Conservation (phyloP, 2,888 invertebrate genomes). For the Acanthococcus lagerstroemiae region DNA sequence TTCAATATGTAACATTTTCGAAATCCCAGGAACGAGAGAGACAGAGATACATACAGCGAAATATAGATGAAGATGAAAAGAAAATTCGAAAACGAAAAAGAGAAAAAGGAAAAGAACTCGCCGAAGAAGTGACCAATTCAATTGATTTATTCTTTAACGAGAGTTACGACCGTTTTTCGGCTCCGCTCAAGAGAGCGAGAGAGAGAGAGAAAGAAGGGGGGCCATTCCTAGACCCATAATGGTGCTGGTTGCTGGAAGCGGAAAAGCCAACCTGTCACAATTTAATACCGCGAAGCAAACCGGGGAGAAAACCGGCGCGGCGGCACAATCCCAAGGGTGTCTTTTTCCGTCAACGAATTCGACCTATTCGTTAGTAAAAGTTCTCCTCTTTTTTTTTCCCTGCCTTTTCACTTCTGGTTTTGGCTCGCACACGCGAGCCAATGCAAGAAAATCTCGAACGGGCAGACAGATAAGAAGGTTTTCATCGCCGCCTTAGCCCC, state of each 20-base stretch:
- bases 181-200: neutral
- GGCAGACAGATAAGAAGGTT: no score
- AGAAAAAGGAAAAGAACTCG: neutral
- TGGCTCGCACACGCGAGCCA: no score
- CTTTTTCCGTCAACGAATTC: conserved; percentile 24
- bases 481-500: no score
- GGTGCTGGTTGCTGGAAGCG: conserved; percentile 9
- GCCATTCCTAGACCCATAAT: conserved; percentile 8
- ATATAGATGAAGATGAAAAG: conserved; percentile 3
- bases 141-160: conserved; percentile 21
- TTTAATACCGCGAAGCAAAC: conserved; percentile 25
- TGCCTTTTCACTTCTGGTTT: neutral
- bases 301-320: conserved; percentile 8
- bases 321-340: conserved; percentile 22
- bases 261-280: conserved; percentile 28
- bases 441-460: no score
- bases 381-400: neutral
- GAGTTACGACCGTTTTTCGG: conserved; percentile 21
- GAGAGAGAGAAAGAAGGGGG: conserved; percentile 5
- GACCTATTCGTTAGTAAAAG: conserved; percentile 1
- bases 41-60: neutral
- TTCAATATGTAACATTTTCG: conserved; percentile 27
- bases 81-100: neutral
- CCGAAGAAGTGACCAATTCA: conserved; percentile 22
- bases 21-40: neutral